Conservation (phyloP, 1,140 invertebrate species). For the Monochamus saltuarius region DNA sequence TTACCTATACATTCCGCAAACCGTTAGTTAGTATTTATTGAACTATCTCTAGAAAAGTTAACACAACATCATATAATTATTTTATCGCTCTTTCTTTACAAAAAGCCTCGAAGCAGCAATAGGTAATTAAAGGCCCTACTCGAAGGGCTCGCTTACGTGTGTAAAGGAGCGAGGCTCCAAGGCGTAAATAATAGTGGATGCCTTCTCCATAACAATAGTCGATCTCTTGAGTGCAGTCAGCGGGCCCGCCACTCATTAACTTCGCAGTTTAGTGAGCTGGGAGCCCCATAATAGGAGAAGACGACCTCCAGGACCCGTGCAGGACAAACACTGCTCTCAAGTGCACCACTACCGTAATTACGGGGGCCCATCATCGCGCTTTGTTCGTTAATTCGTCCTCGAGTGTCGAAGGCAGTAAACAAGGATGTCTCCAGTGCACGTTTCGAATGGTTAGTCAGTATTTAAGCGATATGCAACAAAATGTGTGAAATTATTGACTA, state of each 20-base stretch:
- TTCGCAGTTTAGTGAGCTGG: neutral
- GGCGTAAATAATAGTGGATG: constrained; percentile 3
- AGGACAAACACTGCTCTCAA: neutral
- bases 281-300: neutral
- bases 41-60: no score
- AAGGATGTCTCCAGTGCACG: no score
- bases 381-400: neutral
- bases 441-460: no score
- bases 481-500: no score
- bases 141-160: constrained; percentile 1
- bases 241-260: constrained; percentile 2
- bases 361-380: neutral
- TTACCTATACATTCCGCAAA: no score
- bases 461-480: no score
- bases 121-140: constrained; percentile 6
- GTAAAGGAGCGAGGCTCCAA: neutral
- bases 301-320: constrained; percentile 1
- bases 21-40: no score
- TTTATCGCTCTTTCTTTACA: no score
- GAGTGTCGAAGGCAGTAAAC: neutral
- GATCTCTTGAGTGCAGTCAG: constrained; percentile 3
- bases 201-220: constrained; percentile 3
- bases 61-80: no score
- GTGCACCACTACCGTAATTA: constrained; percentile 6
- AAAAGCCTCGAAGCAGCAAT: neutral